Evolutionary conservation across 2,797 vertebrate species (phyloP).

Genomic region (Notolepis coatsorum): DNA sequence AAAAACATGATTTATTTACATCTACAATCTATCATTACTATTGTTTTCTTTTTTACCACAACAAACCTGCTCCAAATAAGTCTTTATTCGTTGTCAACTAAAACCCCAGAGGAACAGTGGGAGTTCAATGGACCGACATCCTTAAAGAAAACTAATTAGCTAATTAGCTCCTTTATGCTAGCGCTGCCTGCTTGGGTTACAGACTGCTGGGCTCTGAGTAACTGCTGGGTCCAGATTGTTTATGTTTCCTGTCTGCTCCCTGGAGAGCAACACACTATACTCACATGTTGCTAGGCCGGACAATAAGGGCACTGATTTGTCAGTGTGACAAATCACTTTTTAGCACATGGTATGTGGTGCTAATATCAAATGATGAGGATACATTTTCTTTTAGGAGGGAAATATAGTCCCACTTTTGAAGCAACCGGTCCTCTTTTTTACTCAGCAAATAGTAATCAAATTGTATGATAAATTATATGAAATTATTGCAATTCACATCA

Average conservation of each 20-base stretch:
- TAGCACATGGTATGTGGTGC: no score
- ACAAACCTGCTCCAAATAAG: neutral
- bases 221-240: constrained; percentile 36
- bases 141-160: constrained; percentile 26
- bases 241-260: constrained; percentile 45
- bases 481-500: no score
- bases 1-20: neutral
- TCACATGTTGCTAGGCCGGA: neutral
- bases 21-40: no score
- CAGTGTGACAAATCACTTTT: no score
- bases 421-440: no score
- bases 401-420: no score
- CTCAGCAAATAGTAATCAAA: no score
- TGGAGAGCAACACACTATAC: neutral
- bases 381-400: no score
- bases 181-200: constrained; percentile 2
- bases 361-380: no score
- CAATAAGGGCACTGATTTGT: no score
- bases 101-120: constrained; percentile 13
- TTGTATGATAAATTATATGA: no score
- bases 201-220: constrained; percentile 21
- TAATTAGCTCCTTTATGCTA: constrained; percentile 34
- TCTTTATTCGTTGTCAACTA: neutral
- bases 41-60: no score
- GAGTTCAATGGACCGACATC: neutral